These are phyloP conservation scores for Rhopalosiphum padi DNA, from an alignment of 1,140 invertebrate species.

Conservation along the genomic window DNA sequence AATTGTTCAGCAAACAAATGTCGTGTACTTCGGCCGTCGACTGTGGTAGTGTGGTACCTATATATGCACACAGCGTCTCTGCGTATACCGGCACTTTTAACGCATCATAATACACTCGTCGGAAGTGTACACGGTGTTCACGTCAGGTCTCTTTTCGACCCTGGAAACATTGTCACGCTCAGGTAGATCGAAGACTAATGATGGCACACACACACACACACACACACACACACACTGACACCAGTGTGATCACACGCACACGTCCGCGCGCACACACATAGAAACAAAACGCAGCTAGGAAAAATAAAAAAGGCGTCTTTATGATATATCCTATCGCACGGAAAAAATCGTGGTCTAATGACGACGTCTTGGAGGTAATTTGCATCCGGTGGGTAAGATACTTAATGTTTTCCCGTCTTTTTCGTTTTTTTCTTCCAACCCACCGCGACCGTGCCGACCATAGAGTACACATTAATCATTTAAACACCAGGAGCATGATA, in stretches of 20 bases:
- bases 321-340: conserved; percentile 51
- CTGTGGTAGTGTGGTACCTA: background rate
- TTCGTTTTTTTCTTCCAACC: conserved; percentile 30
- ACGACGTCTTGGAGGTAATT: conserved; percentile 57
- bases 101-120: background rate
- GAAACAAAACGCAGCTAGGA: conserved; percentile 34
- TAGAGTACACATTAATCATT: conserved; percentile 57
- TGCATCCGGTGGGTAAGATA: conserved; percentile 55
- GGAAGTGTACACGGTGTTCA: conserved; percentile 33
- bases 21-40: background rate
- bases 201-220: conserved; percentile 33
- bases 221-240: conserved; percentile 21
- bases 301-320: conserved; percentile 46
- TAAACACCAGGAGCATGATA: conserved; percentile 58
- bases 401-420: conserved; percentile 56
- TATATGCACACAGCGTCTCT: background rate
- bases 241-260: background rate
- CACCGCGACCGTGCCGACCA: conserved; percentile 22
- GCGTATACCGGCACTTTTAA: background rate
- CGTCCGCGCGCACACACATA: conserved; percentile 1
- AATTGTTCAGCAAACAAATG: background rate
- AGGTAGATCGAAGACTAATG: conserved; percentile 54
- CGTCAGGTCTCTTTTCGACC: conserved; percentile 24
- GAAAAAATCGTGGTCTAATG: conserved; percentile 56
- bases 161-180: conserved; percentile 55